Base-by-base conservation (phyloP, 1,140 invertebrate species). In the Drepana arcuata region DNA sequence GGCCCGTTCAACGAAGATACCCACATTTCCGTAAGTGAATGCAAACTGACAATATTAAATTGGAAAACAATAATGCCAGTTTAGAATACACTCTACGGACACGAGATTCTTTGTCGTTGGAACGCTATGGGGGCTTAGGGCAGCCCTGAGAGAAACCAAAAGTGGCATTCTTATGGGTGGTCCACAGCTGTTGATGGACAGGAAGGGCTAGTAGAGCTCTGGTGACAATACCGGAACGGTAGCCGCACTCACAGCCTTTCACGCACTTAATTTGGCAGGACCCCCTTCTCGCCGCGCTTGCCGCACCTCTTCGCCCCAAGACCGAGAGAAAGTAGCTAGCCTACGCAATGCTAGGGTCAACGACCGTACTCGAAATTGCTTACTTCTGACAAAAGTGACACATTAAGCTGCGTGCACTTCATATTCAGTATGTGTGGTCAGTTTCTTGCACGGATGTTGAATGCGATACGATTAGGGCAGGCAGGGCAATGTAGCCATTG, bases 291-390 rank as follows among this genome's bases (percentile, higher is more conserved):
- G 26, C 57, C 64, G 42, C 60, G 45, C 44, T 38, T 52, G 55
- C 41, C 63, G 32, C 51, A 52, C 61, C 66, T 59, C 64, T 50
- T 61, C 53, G 60, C 58, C 51, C 54, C 68, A 71, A 62, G 64
- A 60, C 37, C 59, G 46, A 73, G 77, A 82, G 77, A 82, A 82
- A 82, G 74, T 79, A 79, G 77, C 72, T 77, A 67, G 68, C 70
- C 77, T 79, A 82, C 77, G 77, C 77, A 82, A 79, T 78, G 66
- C 65, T 73, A 73, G 69, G 77, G 77, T 79, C 77, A 64, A 65
- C 51, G 74, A 69, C 77, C 77, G 65, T 67, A 75, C 66, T 70
- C 74, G 65, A 82, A 78, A 82, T 78, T 81, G 62, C 70, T 68
- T 54, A 67, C 68, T 75, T 71, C 68, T 79, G 70, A 72, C 72